Base-by-base conservation (phyloP, 1,140 invertebrate species). In the Drosophila lowei region DNA sequence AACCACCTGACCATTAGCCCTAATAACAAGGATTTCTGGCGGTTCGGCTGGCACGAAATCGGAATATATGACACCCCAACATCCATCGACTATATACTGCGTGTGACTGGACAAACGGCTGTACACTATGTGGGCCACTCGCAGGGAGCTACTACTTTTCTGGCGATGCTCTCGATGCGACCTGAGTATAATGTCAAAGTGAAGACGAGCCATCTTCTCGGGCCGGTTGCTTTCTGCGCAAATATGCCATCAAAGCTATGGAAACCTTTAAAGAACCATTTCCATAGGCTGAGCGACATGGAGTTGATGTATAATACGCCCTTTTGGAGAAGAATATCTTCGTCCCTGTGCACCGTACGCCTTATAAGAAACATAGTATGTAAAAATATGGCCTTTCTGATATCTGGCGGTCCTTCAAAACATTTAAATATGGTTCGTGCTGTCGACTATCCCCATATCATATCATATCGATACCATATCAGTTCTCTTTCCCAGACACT, bases 121-220 rank as follows among this genome's bases (percentile, higher is more conserved):
- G 23, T 68, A 2, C 65, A 68, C 28, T 68, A 61, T 21, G 23
- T 68, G 41, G 65, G 65, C 6, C 65, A 68, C 18, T 68, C 65
- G 7, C 65, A 68, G 30, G 65, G 65, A 16, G 16, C 23, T 7
- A 42, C 50, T 3, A 7, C 58, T 2, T 62, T 68, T 34, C 54
- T 44, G 30, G n/a, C 61, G 0, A 49, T 68, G 44, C 21, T 59
- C 9, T 55, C 58, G 8, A 16, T 54, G 44, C 44, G 44, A 21
- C 65, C 65, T 8, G 58, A 62, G 0, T 68, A 68, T 28, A 25
- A 25, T 30, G 6, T 9, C 8, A 50, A 50, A 25, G 18, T 52
- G 11, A 5, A 16, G 8, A 34, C 49, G 8, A 52, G 49, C 30
- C 49, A 52, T 18, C 49, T 52, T 4, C 23, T 52, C 8, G 49